Base-by-base conservation (phyloP, 2,888 invertebrate genomes). In the Tetanocera ferruginea region DNA sequence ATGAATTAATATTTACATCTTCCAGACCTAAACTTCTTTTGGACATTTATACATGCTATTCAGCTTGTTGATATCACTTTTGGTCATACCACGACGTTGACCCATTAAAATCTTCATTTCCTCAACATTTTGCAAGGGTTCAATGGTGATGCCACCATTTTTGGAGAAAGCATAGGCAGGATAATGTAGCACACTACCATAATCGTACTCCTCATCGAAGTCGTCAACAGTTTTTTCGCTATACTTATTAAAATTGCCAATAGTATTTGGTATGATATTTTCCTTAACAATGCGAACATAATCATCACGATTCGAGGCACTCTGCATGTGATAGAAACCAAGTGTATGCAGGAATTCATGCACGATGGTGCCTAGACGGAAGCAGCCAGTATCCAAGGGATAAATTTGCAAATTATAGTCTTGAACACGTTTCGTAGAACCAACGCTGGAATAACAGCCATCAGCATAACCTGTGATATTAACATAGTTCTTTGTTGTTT, bases 311-410 rank as follows among this genome's bases (percentile, higher is more conserved):
- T 95, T 94, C 5, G 91, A 92, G 0, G 95, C 92, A 84, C 94
- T 95, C 87, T 96, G 96, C 85, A 95, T 95, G 86, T 96, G 96
- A 86, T 94, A 91, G 87, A 96, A 96, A 0, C 96, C 96, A 6
- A 94, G 85, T 0, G 94, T 94, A 84, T 96, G 96, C 87, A 96
- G 92, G 77, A 96, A 90, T 87, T 96, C 96, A 83, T 96, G 96
- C 4, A 94, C 89, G 0, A 94, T 92, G 0, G 95, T 95, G 3
- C 86, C 89, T 60, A 87, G 71, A 2, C 87, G 85, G 81, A 88
- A 89, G 60, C 90, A 90, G 0, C 90, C 89, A 1, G 19, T 17
- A 17, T 86, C 87, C 17, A 88, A 37, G 0, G 78, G 75, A 78
- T 87, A 83, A 1, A 84, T 79, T 69, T 85, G 82, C 2, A 89